Evolutionary conservation across 2,113 vertebrate genomes (phyloP), one percentile per base, ranked within the genome.

Genomic region (Aegithalos caudatus): DNA sequence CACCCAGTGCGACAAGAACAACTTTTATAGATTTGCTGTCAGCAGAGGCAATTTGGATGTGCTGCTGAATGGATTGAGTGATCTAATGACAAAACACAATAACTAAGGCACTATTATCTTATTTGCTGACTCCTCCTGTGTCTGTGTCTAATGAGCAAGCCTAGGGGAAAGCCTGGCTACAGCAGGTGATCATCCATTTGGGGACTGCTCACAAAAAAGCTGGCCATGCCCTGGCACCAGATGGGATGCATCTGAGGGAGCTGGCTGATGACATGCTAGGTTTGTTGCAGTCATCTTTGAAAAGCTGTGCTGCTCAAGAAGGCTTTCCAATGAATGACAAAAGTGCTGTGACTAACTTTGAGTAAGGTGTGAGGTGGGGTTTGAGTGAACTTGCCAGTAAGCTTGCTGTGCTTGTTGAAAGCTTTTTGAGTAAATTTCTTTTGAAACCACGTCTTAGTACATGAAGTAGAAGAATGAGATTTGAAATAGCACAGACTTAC

Each of bases 341-440:
- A 86, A 93, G n/a, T 72, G 33, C 40, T 54, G 8, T 50, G 28
- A 38, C 31, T 79, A 33, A 79, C 56, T 78, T 88, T 20, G 21
- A 57, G 2, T 47, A 54, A 79, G 51, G 33, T 0, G 0, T 22
- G 47, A 73, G 12, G 66, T 8, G 9, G 5, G 7, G 27, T 82
- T 93, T 74, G 48, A 65, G 8, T 28, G 33, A 7, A 15, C 14
- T 74, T 69, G 44, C 35, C 33, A 18, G 23, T 69, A 54, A 84
- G 40, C 27, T 40, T 81, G 23, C 23, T 58, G 20, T 65, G 21
- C 66, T 28, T 93, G 18, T 54, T 83, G 47, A 76, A 74, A 71
- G 37, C 35, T 61, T 82, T 70, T 86, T 60, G 62, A 81, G 25
- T 84, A 53, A 74, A 61, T 76, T 78, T 37, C 6, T 42, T 70